Percentiles rank a stretch among this genome's conserved stretches.
phyloP scores from a whole-genome alignment of 2,888 invertebrate genomes.

The Miltochrista miniata region DNA sequence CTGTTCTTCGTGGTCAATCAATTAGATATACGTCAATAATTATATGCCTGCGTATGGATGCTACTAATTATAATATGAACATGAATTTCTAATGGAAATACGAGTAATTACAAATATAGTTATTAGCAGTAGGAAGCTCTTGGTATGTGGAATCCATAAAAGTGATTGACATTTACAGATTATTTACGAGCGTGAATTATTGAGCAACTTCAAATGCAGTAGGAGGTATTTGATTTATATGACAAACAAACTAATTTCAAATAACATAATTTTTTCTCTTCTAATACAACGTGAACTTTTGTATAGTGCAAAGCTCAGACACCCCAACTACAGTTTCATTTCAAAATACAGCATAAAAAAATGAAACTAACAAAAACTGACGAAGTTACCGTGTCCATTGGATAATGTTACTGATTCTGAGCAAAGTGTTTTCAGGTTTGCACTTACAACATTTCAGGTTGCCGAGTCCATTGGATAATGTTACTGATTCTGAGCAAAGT shows the following conservation, averaged over 20 bases:
- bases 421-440: no score
- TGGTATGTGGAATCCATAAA: constrained; percentile 27
- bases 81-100: constrained; percentile 57
- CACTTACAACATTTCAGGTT: no score
- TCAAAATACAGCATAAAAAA: no score
- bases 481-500: no score
- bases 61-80: constrained; percentile 62
- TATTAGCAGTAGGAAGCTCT: constrained; percentile 38
- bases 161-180: constrained; percentile 26
- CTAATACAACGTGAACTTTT: no score
- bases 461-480: no score
- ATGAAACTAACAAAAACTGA: no score
- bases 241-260: neutral
- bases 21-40: constrained; percentile 65
- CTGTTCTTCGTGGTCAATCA: constrained; percentile 65
- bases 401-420: no score
- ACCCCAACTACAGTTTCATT: no score
- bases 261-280: neutral
- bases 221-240: no score
- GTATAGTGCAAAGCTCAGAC: no score
- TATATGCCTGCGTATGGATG: constrained; percentile 52
- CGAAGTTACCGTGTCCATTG: no score
- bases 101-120: constrained; percentile 39
- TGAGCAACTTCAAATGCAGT: neutral
- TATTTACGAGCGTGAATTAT: constrained; percentile 17